phyloP scores from a whole-genome alignment of 2,113 vertebrate genomes.

The Promerops cafer region DNA sequence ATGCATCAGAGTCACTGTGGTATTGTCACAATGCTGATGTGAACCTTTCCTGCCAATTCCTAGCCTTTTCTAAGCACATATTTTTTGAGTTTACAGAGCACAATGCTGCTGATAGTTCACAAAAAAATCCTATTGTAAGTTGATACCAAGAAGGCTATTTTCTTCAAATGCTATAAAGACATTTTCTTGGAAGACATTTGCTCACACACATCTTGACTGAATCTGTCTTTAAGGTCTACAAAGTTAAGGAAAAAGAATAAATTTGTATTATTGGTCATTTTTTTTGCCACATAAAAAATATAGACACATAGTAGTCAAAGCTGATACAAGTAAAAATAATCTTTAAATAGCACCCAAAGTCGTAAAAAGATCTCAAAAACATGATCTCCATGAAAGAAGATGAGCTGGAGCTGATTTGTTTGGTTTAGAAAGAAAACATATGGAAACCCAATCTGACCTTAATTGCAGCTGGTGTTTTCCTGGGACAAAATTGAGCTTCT shows the following conservation, averaged over 20 bases:
- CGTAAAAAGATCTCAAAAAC: neutral
- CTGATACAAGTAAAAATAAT: neutral
- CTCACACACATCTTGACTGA: neutral
- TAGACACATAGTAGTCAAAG: neutral
- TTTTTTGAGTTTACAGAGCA: neutral
- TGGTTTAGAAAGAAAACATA: constrained; percentile 5
- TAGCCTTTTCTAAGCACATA: neutral
- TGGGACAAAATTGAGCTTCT: constrained; percentile 9
- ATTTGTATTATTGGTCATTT: neutral
- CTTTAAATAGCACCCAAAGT: neutral
- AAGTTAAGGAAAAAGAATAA: neutral
- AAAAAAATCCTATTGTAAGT: neutral
- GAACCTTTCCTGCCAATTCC: neutral
- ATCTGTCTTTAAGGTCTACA: neutral
- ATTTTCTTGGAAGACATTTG: neutral
- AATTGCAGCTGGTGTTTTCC: neutral
- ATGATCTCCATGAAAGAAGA: neutral
- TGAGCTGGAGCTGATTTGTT: neutral
- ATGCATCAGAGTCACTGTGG: neutral
- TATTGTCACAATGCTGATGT: neutral
- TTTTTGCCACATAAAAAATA: neutral
- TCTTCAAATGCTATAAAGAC: neutral
- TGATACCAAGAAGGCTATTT: neutral
- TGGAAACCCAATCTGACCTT: neutral
- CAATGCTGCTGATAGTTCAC: neutral